Evolutionary conservation across 2,113 vertebrate species (phyloP).

Genomic region (Phrynosoma blainvillii): DNA sequence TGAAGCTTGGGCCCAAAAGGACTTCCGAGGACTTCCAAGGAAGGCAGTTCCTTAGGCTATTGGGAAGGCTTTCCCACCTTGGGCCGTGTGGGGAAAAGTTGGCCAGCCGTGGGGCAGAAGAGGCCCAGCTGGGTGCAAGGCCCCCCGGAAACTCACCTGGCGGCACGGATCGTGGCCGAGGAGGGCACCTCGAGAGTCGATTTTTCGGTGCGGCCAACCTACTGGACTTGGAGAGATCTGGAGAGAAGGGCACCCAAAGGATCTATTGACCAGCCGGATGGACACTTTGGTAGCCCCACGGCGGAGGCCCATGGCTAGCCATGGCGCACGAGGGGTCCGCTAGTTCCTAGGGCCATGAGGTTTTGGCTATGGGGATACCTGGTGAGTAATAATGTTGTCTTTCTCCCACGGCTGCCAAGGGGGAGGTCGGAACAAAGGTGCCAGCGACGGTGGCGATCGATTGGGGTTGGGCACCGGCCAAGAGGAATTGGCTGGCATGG

Average conservation of each 20-base stretch:
- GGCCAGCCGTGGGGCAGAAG: too few species aligned
- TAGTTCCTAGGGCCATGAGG: constrained; percentile 11
- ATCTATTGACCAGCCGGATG: fast-evolving
- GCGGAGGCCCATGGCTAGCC: neutral
- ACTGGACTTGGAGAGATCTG: neutral
- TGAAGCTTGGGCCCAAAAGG: neutral
- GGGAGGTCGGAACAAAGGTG: neutral
- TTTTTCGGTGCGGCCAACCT: too few species aligned
- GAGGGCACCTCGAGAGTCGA: too few species aligned
- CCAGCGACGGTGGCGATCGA: neutral
- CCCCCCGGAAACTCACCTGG: neutral
- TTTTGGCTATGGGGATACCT: constrained; percentile 34
- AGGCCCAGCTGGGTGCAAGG: neutral
- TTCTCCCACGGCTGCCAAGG: neutral
- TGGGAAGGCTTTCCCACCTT: neutral
- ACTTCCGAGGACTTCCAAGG: neutral
- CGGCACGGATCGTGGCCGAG: neutral
- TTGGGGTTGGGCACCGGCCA: neutral
- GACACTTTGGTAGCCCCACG: neutral
- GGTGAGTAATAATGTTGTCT: constrained; percentile 4
- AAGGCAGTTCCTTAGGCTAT: neutral
- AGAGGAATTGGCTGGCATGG: neutral
- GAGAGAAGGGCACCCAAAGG: neutral
- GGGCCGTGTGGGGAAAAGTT: neutral
- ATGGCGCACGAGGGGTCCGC: neutral